These are phyloP conservation scores for Heterodera schachtii DNA, from an alignment of 1,140 invertebrate species.

Conservation along the genomic window DNA sequence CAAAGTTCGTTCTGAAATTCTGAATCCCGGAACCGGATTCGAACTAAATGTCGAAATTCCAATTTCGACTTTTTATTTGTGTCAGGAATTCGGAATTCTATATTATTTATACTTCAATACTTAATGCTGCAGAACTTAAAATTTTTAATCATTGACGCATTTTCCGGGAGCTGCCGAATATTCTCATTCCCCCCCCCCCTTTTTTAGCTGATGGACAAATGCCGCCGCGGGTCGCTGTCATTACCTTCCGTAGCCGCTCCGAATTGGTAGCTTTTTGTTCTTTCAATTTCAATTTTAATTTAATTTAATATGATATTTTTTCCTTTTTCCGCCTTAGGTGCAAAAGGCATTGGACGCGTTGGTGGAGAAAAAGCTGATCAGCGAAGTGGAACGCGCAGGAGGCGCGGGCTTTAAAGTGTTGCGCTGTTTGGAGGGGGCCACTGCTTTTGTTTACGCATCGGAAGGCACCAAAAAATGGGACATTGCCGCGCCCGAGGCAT, in stretches of 20 bases:
- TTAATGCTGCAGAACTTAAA: too few relatives aligned
- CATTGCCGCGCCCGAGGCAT: constrained; percentile 92
- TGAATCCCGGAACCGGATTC: too few relatives aligned
- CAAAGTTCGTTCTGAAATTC: too few relatives aligned
- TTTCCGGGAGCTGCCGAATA: too few relatives aligned
- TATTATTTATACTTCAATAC: too few relatives aligned
- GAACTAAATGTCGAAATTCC: too few relatives aligned
- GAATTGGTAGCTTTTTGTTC: too few relatives aligned
- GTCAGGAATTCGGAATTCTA: too few relatives aligned
- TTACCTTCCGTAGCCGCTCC: constrained; percentile 81
- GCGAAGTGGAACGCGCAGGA: constrained; percentile 84
- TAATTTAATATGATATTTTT: too few relatives aligned
- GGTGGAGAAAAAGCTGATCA: constrained; percentile 71
- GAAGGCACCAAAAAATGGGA: constrained; percentile 97
- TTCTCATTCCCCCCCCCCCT: too few relatives aligned
- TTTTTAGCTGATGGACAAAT: not conserved
- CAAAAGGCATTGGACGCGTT: constrained; percentile 81
- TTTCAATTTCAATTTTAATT: constrained; percentile 66
- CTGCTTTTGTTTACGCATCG: constrained; percentile 94
- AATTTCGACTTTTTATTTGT: too few relatives aligned
- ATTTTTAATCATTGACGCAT: too few relatives aligned
- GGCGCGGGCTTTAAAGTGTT: constrained; percentile 92
- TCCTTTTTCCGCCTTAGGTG: constrained; percentile 73
- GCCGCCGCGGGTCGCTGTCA: constrained; percentile 38
- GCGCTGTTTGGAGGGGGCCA: constrained; percentile 82